Conservation (phyloP, 2,113 vertebrate species). For the Trematocara zebra region DNA sequence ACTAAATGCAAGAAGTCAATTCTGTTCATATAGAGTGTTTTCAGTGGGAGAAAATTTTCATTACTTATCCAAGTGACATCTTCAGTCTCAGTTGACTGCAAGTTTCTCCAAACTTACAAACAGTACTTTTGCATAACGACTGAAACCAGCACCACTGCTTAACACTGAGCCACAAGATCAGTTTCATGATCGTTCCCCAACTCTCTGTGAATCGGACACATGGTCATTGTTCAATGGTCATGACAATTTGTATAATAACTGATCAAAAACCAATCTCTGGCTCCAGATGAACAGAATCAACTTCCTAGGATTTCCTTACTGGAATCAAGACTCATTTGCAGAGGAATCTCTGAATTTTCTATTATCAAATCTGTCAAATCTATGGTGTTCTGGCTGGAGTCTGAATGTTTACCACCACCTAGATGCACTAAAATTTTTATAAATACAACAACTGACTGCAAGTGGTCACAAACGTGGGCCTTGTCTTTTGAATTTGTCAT, state of each 20-base stretch:
- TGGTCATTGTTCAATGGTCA: background rate
- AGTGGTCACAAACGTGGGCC: background rate
- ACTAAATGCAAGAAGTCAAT: background rate
- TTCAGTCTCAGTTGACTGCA: background rate
- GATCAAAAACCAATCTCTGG: background rate
- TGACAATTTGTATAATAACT: background rate
- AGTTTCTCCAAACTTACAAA: background rate
- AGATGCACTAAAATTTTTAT: background rate
- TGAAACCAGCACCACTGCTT: background rate
- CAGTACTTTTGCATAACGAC: background rate
- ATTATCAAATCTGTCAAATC: background rate
- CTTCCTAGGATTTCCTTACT: background rate
- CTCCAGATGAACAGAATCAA: background rate
- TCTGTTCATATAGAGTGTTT: background rate
- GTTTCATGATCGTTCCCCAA: background rate
- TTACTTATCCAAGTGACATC: background rate
- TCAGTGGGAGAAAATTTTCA: background rate
- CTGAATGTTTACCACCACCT: background rate
- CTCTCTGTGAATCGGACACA: background rate
- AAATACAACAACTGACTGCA: background rate
- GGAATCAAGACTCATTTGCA: background rate
- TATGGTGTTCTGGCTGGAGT: background rate
- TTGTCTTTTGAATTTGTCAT: background rate
- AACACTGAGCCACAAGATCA: background rate
- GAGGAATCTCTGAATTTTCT: background rate